A percentile compares a stretch with the other conserved stretches of the same genome.
Evolutionary conservation across 2,797 vertebrate species (phyloP).

Genomic region (Coranthus polyacanthus): DNA sequence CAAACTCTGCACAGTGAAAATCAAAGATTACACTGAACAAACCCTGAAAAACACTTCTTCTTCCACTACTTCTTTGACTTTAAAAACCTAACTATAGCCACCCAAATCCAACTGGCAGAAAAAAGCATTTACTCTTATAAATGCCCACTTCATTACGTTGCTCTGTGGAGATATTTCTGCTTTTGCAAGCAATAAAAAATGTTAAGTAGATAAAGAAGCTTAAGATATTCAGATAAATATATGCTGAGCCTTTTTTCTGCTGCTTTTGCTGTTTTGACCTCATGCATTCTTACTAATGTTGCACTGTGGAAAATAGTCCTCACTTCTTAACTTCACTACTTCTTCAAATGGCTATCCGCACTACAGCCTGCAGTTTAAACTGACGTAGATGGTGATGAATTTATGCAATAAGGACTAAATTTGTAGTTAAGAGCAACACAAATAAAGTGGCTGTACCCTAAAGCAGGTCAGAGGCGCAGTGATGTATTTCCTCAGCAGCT

Average conservation of each 20-base stretch:
- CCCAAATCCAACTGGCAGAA: not conserved
- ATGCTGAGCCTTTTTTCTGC: not conserved
- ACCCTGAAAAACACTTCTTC: no score
- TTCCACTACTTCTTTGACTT: no score
- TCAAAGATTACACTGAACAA: no score
- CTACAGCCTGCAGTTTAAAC: not conserved
- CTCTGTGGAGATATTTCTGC: not conserved
- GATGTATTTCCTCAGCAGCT: conserved; percentile 20
- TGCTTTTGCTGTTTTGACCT: not conserved
- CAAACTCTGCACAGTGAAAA: no score
- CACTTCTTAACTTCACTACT: not conserved
- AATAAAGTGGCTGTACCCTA: conserved; percentile 1
- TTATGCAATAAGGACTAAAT: not conserved
- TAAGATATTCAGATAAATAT: conserved; percentile 2
- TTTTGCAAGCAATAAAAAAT: not conserved
- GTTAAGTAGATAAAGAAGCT: not conserved
- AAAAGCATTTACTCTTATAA: not conserved
- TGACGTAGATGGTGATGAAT: conserved; percentile 2
- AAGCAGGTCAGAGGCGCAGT: not conserved
- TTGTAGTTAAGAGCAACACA: not conserved
- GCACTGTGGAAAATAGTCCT: not conserved
- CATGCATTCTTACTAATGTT: no score
- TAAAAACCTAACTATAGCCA: not conserved
- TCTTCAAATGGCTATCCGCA: not conserved
- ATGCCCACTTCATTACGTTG: not conserved